Percentiles rank a stretch among this genome's conserved stretches.
These are phyloP conservation scores for Yoshiicerus persimilis DNA, from an alignment of 1,140 invertebrate genomes.

Conservation along the genomic window DNA sequence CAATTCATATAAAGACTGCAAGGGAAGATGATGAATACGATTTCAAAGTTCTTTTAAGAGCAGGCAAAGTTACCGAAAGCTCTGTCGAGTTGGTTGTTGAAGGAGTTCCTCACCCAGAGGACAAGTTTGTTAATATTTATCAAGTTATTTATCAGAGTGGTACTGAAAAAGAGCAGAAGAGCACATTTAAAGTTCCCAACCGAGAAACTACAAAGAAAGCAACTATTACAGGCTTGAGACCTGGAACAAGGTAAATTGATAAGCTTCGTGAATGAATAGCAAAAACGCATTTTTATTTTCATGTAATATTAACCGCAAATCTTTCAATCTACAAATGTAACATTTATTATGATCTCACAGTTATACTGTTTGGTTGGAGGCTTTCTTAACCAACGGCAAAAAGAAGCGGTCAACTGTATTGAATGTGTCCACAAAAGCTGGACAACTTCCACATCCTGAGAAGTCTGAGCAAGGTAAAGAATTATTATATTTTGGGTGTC, in stretches of 20 bases:
- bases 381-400: slow-evolving; percentile 84
- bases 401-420: slow-evolving; percentile 81
- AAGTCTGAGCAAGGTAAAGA: slow-evolving; percentile 51
- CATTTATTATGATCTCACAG: slow-evolving; percentile 53
- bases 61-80: slow-evolving; percentile 70
- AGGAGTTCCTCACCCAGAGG: slow-evolving; percentile 80
- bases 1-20: slow-evolving; percentile 65
- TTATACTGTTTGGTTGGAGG: slow-evolving; percentile 81
- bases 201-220: slow-evolving; percentile 72
- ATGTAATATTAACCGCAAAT: too few species aligned
- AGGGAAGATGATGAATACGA: slow-evolving; percentile 68
- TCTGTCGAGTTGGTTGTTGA: slow-evolving; percentile 76
- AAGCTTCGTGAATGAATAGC: neutral
- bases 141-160: slow-evolving; percentile 79
- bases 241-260: slow-evolving; percentile 65
- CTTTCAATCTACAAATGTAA: too few species aligned
- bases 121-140: slow-evolving; percentile 88
- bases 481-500: neutral
- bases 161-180: slow-evolving; percentile 68
- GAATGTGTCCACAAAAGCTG: slow-evolving; percentile 79
- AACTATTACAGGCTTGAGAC: slow-evolving; percentile 70
- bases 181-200: slow-evolving; percentile 79
- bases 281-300: neutral
- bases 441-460: slow-evolving; percentile 61
- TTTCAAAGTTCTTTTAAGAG: slow-evolving; percentile 74